These are phyloP conservation scores for Trachymyrmex cornetzi DNA, from an alignment of 1,140 invertebrate genomes.

Conservation along the genomic window DNA sequence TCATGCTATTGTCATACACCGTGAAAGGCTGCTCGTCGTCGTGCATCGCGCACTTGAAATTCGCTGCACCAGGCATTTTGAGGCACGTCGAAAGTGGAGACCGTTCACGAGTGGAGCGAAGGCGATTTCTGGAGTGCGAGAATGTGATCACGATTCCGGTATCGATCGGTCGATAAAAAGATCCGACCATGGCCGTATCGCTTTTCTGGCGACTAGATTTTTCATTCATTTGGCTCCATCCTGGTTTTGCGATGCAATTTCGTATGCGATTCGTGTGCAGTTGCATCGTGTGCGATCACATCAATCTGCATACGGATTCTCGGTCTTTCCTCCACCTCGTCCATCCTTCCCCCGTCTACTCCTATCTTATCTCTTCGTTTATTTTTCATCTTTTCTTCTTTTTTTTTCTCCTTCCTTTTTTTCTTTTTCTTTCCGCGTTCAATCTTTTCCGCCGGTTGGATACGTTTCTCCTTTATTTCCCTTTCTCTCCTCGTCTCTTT, in stretches of 20 bases:
- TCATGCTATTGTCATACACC: not conserved
- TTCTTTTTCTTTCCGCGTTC: not conserved
- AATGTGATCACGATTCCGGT: not conserved
- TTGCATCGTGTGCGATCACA: slow-evolving; percentile 86
- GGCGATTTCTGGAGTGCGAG: not conserved
- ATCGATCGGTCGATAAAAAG: slow-evolving; percentile 38
- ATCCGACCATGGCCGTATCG: slow-evolving; percentile 58
- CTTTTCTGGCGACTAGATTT: slow-evolving; percentile 67
- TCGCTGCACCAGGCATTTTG: not conserved
- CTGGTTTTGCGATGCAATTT: slow-evolving; percentile 68
- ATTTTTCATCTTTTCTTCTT: slow-evolving; percentile 46
- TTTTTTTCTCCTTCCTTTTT: not conserved
- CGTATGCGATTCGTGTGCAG: slow-evolving; percentile 82
- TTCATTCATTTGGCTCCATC: slow-evolving; percentile 77
- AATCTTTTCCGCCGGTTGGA: not conserved
- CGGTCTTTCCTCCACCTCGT: slow-evolving; percentile 40
- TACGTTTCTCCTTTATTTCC: slow-evolving; percentile 8
- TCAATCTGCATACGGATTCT: slow-evolving; percentile 84
- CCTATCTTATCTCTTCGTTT: slow-evolving; percentile 46
- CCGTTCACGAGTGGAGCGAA: not conserved
- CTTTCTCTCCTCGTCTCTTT: slow-evolving; percentile 70
- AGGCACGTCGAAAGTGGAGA: not conserved
- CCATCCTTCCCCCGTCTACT: slow-evolving; percentile 25
- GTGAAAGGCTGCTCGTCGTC: not conserved
- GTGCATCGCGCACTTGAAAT: not conserved